phyloP scores from a whole-genome alignment of 92 coral and sea anemone species.

The Heliopora coerulea region DNA sequence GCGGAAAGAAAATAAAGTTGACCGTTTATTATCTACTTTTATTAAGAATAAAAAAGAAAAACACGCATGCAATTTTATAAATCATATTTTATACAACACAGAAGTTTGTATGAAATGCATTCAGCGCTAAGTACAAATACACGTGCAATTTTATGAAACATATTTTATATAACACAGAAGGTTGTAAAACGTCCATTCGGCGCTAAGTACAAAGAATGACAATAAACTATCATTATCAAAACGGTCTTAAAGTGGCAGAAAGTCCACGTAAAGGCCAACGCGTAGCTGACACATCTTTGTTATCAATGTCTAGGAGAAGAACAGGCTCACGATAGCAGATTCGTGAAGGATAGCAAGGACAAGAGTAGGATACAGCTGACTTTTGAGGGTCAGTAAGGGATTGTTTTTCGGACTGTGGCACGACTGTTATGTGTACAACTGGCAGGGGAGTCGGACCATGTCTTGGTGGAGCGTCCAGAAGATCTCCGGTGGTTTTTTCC shows the following conservation, averaged over 20 bases:
- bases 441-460: conserved; percentile 98
- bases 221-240: conserved; percentile 43
- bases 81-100: too few species aligned
- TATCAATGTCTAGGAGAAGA: conserved; percentile 82
- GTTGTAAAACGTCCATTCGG: too few species aligned
- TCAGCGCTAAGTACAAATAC: too few species aligned
- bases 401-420: conserved; percentile 86
- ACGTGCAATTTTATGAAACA: too few species aligned
- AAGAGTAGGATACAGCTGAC: conserved; percentile 88
- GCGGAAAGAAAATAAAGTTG: too few species aligned
- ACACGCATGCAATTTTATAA: too few species aligned
- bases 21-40: too few species aligned
- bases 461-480: conserved; percentile 92
- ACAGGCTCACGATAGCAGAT: conserved; percentile 88
- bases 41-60: too few species aligned
- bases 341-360: conserved; percentile 95
- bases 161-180: too few species aligned
- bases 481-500: conserved; percentile 99
- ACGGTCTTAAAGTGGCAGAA: conserved; percentile 91
- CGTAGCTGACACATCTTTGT: conserved; percentile 94
- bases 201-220: too few species aligned
- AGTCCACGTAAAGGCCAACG: conserved; percentile 96
- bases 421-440: conserved; percentile 84
- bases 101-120: too few species aligned
- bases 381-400: conserved; percentile 77